Evolutionary conservation across 1,140 invertebrate species (phyloP).

Genomic region (Cyclargus thomasi): DNA sequence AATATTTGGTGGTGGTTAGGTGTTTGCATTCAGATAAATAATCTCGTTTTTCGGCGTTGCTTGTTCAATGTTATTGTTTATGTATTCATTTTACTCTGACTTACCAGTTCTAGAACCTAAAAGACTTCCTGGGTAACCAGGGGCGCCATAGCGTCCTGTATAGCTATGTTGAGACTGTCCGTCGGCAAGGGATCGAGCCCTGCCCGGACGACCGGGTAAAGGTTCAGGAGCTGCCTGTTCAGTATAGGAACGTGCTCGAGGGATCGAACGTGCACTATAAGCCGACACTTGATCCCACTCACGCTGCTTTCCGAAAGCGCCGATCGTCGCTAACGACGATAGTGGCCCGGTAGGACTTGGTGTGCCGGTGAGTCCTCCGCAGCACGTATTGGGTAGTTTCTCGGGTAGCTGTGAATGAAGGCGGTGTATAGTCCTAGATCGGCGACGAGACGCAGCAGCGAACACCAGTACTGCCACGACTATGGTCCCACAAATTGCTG

Average conservation of each 20-base stretch:
- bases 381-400: slow-evolving; percentile 81
- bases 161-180: slow-evolving; percentile 91
- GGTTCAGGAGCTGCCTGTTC: slow-evolving; percentile 77
- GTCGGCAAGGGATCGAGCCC: slow-evolving; percentile 83
- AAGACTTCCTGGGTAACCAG: slow-evolving; percentile 83
- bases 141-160: slow-evolving; percentile 83
- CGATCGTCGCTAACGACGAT: slow-evolving; percentile 86
- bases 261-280: slow-evolving; percentile 92
- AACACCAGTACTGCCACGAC: slow-evolving; percentile 91
- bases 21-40: no score
- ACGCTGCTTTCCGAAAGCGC: slow-evolving; percentile 87
- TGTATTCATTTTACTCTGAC: slow-evolving; percentile 21
- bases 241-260: slow-evolving; percentile 87
- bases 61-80: neutral
- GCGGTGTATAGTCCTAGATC: slow-evolving; percentile 84
- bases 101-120: slow-evolving; percentile 86
- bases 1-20: no score
- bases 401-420: slow-evolving; percentile 81
- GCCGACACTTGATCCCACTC: slow-evolving; percentile 96
- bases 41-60: slow-evolving; percentile 2
- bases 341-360: slow-evolving; percentile 85
- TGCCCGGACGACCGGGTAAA: slow-evolving; percentile 78
- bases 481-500: slow-evolving; percentile 94
- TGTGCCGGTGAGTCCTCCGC: slow-evolving; percentile 80
- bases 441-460: slow-evolving; percentile 85